Base-by-base conservation (phyloP, 92 coral and sea anemone species). In the Zoanthus sociatus region DNA sequence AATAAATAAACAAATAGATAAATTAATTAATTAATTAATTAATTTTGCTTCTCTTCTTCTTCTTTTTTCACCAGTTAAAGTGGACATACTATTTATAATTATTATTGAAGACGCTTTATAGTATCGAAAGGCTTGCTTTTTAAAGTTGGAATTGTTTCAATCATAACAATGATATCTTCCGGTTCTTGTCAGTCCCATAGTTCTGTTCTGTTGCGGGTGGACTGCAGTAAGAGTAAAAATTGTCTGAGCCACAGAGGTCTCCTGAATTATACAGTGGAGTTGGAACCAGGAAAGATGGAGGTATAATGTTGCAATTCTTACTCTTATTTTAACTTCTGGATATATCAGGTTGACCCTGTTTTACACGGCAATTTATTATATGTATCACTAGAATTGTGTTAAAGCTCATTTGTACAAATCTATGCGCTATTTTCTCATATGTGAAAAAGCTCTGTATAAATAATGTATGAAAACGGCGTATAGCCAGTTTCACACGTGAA, bases 211-310 rank as follows among this genome's bases (percentile, higher is more conserved):
- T 83, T 95, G 18, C 93, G 95, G 46, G 94, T 97, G 53, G 92
- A 97, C 83, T 97, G 98, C 71, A 88, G 81, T 20, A 78, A 86
- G 63, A 92, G 97, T 78, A 93, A 83, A 58, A 97, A 97, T 87
- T 90, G 99, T 70, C 73, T 93, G 42, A 97, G 98, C 71, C 95
- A 95, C 81, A 67, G 97, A 47, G 99, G 97, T 30, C 92, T 91
- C 55, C 91, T 97, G 82, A 96, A 97, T 84, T 89, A 91, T 69
- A 89, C 89, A 30, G 8, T 97, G 31, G 91, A 95, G 78, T 64
- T 92, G 0, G 89, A 77, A 54, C 78, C 97, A 33, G 92, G 93
- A 55, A 91, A 89, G 85, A 90, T 92, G 10, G 97, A 95, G 98
- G 99, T 97, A 77, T 61, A 11, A 55, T 73, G 42, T 73, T n/a